phyloP scores from a whole-genome alignment of 1,140 invertebrate species.

The Asbolus verrucosus region DNA sequence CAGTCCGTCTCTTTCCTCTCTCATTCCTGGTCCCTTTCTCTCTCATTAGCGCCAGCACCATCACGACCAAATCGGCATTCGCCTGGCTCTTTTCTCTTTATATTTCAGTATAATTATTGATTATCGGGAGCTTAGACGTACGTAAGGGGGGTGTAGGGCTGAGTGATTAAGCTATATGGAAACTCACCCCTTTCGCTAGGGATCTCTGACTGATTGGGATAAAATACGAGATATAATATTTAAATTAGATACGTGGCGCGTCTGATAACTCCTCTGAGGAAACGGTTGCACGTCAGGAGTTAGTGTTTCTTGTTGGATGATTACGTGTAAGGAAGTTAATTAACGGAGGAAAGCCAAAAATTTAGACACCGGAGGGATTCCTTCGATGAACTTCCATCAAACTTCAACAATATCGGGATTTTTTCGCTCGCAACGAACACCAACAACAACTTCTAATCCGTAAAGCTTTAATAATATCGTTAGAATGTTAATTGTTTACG shows the following conservation, averaged over 20 bases:
- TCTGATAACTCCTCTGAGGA: neutral
- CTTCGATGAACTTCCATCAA: no score
- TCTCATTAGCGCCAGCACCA: conserved; percentile 37
- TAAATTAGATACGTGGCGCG: conserved; percentile 50
- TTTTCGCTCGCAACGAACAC: neutral
- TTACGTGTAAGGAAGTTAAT: neutral
- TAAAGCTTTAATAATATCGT: no score
- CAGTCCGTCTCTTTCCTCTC: neutral
- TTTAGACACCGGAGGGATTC: no score
- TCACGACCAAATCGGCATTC: conserved; percentile 47
- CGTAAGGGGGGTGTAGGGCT: conserved; percentile 22
- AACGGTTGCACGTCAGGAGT: conserved; percentile 5
- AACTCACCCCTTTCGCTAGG: conserved; percentile 52
- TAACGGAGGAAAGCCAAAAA: neutral
- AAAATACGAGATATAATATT: conserved; percentile 55
- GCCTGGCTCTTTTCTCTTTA: conserved; percentile 53
- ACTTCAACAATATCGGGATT: no score
- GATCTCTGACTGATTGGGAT: conserved; percentile 54
- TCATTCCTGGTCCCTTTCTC: conserved; percentile 15
- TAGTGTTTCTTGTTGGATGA: conserved; percentile 2
- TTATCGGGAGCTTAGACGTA: conserved; percentile 52
- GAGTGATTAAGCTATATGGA: conserved; percentile 54
- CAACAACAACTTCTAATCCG: no score
- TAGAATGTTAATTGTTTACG: conserved; percentile 9
- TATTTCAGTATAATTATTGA: conserved; percentile 57